phyloP scores from a whole-genome alignment of 2,113 vertebrate species.

The Tonatia bakeri region DNA sequence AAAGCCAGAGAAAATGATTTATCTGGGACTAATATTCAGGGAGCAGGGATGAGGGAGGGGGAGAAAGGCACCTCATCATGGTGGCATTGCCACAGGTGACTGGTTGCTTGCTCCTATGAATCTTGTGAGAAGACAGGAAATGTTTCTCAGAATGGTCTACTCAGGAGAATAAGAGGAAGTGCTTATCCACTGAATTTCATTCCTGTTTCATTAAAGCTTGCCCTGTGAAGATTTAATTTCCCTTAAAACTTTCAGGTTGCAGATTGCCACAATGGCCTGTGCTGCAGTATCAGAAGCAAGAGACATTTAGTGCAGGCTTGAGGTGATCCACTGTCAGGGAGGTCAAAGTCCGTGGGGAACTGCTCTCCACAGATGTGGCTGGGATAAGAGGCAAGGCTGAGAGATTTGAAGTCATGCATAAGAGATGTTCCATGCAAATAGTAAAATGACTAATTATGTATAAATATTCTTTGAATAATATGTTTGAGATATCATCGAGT shows the following conservation, averaged over 20 bases:
- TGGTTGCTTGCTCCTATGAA: neutral
- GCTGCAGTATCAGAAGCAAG: neutral
- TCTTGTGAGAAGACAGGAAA: neutral
- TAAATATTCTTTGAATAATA: slow-evolving; percentile 9
- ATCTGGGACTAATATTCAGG: neutral
- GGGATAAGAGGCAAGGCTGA: neutral
- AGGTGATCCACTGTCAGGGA: neutral
- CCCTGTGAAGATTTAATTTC: neutral
- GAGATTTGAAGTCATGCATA: neutral
- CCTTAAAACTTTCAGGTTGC: neutral
- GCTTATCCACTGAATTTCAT: neutral
- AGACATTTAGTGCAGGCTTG: neutral
- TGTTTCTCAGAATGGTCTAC: neutral
- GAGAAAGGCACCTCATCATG: neutral
- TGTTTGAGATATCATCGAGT: neutral
- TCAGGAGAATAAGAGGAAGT: neutral
- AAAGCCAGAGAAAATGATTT: neutral
- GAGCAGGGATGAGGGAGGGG: neutral
- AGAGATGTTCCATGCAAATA: neutral
- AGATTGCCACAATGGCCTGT: neutral
- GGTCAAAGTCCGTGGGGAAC: neutral
- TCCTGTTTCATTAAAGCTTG: neutral
- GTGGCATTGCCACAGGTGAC: neutral
- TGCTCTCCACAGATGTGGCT: neutral
- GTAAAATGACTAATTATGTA: slow-evolving; percentile 14